Base-by-base conservation (phyloP, 2,888 invertebrate genomes). In the Machimus atricapillus region DNA sequence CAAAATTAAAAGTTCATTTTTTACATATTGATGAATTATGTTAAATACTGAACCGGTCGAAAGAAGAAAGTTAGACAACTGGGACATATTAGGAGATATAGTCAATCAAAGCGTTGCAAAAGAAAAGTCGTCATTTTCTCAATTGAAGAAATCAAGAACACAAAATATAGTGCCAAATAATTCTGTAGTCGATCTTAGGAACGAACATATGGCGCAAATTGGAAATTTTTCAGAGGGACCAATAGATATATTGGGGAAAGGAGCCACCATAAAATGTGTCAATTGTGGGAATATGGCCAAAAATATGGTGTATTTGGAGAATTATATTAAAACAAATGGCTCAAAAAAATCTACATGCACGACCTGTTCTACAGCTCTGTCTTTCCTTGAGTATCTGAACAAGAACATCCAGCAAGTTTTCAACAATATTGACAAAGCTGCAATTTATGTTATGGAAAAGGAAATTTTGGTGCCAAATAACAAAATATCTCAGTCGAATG, bases 251-350 rank as follows among this genome's bases (percentile, higher is more conserved):
- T 23, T 78, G 6, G 37, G n/a, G 16, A 43, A 43, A 40, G n/a
- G 7, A 16, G 43, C 40, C 16, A 43, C 78, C 9, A 78, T 40
- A 40, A n/a, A 78, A 19, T 78, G 78, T 23, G 14, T 78, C 23
- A 78, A 78, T 43, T 78, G 78, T 43, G 78, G 43, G 2, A 78
- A 78, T 40, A 78, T 78, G 78, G 78, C 78, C 2, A 78, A 78
- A 43, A 78, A 78, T 78, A 40, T 78, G 23, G 78, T 37, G 1
- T 78, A 78, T 19, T 78, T 78, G 14, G 78, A 78, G 19, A 78
- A 78, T 4, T 78, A 78, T 12, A 43, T 78, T 40, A 78, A 78
- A 46, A 40, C 78, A 19, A 78, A 78, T 78, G 43, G 19, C n/a
- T 43, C 37, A 14, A 78, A 78, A 19, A 78, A 78, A 19, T 78